Evolutionary conservation across 2,113 vertebrate species (phyloP).

Genomic region (Corvus moneduloides): DNA sequence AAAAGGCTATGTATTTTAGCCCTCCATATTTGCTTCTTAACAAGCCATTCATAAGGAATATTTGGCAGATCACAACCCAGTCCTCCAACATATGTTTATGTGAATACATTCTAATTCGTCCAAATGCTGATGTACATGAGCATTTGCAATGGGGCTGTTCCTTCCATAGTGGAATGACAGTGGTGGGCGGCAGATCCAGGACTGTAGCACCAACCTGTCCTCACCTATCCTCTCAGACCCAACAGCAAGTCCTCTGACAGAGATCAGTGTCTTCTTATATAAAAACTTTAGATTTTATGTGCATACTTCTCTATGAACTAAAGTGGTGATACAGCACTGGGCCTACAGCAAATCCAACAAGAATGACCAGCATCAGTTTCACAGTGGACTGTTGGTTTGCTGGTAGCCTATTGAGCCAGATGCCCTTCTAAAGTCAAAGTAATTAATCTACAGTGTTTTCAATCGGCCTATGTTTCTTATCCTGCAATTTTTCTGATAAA

Average conservation of each 20-base stretch:
- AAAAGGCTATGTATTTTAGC: not conserved
- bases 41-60: not conserved
- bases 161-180: not conserved
- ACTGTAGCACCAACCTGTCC: not conserved
- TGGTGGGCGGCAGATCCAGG: not conserved
- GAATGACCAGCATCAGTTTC: not conserved
- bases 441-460: not conserved
- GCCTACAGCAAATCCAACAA: not conserved
- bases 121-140: not conserved
- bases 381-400: not conserved
- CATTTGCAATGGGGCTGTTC: not conserved
- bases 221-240: not conserved
- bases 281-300: not conserved
- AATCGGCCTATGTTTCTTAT: not conserved
- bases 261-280: not conserved
- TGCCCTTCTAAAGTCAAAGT: not conserved
- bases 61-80: not conserved
- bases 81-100: not conserved
- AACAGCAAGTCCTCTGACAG: not conserved
- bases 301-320: not conserved
- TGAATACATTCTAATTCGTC: not conserved
- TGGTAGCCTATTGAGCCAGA: not conserved
- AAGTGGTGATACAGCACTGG: not conserved
- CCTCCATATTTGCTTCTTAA: not conserved
- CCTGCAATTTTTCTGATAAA: not conserved